Base-by-base conservation (phyloP, 1,140 invertebrate species). In the Drosophila serrata region DNA sequence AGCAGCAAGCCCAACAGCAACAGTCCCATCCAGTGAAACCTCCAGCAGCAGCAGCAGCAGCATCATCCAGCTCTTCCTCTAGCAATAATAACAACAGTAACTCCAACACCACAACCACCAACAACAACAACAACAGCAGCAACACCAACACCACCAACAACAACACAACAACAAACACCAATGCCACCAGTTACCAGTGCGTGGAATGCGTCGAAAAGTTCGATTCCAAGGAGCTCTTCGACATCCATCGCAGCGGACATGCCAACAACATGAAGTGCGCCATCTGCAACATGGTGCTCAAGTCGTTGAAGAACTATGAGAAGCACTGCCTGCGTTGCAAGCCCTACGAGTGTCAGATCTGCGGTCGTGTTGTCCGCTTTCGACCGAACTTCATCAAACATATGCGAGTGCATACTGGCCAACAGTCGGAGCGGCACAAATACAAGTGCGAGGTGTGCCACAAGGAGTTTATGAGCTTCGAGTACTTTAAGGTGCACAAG, bases 381-480 rank as follows among this genome's bases (percentile, higher is more conserved):
- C 78, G 92, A n/a, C 82, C 91, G 0, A 92, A 92, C 45, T 92
- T 93, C 29, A 93, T 90, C 0, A 92, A 93, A 48, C 92, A 93
- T 42, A 91, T 93, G 90, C 76, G 88, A 1, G 88, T 92, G 1
- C 92, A 93, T 43, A 93, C 92, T 6, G 90, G 87, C 0, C 90
- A 93, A 27, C 87, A 92, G 39, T 93, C 92, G 68, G 90, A 92
- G 61, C 73, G 92, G 43, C 92, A 91, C 48, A 93, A 93, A 39
- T 93, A 87, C 64, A 93, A 92, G 46, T 93, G 93, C 62, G 91
- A 93, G 48, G 77, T 92, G n/a, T 93, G 93, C 75, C 81, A 91
- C 65, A 92, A 92, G 70, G 90, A 92, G 72, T 93, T 93, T 42
- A 88, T 91, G 79, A 93, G 82, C 68, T 92, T 92, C 11, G 91